A percentile compares a stretch with the other conserved stretches of the same genome.
These are phyloP conservation scores for Natrix natrix DNA, from an alignment of 2,797 vertebrate genomes.

Conservation along the genomic window DNA sequence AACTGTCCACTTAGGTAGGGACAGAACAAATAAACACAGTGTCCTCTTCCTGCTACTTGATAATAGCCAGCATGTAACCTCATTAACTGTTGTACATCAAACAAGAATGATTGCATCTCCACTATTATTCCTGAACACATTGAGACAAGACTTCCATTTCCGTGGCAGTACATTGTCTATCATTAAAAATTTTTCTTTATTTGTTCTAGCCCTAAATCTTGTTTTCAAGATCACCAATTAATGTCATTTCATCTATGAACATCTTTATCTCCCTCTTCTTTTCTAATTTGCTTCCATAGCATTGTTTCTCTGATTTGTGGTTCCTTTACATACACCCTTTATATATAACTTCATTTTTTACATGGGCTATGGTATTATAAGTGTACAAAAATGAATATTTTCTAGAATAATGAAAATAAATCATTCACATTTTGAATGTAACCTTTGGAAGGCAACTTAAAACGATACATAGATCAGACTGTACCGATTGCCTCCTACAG, in stretches of 20 bases:
- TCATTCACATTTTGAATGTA: neutral
- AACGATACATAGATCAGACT: neutral
- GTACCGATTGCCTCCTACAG: no score
- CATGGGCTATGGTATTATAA: neutral
- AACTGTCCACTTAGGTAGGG: neutral
- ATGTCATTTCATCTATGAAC: neutral
- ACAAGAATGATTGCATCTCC: neutral
- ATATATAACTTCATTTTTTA: neutral
- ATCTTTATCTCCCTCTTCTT: neutral
- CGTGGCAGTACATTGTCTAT: neutral
- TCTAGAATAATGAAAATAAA: neutral
- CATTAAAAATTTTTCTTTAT: neutral
- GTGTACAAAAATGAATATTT: neutral
- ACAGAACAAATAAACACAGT: neutral
- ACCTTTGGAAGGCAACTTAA: neutral
- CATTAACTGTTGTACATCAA: neutral
- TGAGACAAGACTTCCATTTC: neutral
- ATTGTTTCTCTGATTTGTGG: neutral
- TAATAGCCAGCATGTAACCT: neutral
- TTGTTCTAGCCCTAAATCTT: neutral
- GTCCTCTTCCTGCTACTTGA: neutral
- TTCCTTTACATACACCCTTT: neutral
- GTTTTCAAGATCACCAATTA: neutral
- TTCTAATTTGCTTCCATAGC: neutral
- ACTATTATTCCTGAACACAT: neutral